Evolutionary conservation across 2,888 invertebrate genomes (phyloP).

Genomic region (Notodonta ziczac): DNA sequence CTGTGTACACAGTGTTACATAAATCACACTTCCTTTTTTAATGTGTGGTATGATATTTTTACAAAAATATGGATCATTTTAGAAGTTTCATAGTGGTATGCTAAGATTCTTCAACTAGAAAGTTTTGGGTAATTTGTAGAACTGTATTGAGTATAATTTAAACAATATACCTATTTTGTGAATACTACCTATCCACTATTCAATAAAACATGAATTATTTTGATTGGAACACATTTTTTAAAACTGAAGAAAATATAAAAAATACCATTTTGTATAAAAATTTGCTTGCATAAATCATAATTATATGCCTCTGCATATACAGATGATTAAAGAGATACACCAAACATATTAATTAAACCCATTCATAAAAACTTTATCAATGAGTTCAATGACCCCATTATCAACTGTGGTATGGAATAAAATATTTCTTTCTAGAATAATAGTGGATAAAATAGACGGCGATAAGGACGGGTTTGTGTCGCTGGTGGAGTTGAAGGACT

Average conservation of each 20-base stretch:
- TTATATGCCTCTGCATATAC: neutral
- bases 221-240: too few species aligned
- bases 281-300: too few species aligned
- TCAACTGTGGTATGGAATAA: constrained; percentile 17
- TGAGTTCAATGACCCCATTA: constrained; percentile 45
- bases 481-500: constrained; percentile 95
- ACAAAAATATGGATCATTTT: neutral
- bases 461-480: constrained; percentile 93
- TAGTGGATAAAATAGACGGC: constrained; percentile 96
- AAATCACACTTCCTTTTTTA: neutral
- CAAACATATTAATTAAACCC: neutral
- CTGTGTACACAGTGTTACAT: constrained; percentile 13
- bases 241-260: too few species aligned
- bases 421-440: constrained; percentile 86
- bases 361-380: constrained; percentile 17
- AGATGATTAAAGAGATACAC: neutral
- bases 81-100: too few species aligned
- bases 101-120: too few species aligned
- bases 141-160: too few species aligned
- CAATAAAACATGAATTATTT: too few species aligned
- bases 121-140: too few species aligned
- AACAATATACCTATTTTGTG: too few species aligned
- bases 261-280: too few species aligned
- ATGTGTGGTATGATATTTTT: neutral
- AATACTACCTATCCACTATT: too few species aligned